A percentile compares a stretch with the other conserved stretches of the same genome.
phyloP scores from a whole-genome alignment of 2,797 vertebrate genomes.

The Mycteria americana region DNA sequence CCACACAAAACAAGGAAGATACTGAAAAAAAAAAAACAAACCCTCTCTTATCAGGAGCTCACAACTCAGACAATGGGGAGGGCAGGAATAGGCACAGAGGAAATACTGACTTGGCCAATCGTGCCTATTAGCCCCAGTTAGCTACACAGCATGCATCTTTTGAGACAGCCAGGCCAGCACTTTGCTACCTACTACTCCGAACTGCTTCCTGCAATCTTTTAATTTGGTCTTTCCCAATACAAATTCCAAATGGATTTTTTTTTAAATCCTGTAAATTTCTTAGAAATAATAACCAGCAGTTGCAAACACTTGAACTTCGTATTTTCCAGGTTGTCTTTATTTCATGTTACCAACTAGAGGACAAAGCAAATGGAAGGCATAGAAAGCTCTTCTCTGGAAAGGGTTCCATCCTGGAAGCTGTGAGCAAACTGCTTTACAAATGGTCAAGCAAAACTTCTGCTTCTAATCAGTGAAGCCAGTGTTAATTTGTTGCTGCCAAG shows the following conservation, averaged over 20 bases:
- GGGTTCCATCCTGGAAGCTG: neutral
- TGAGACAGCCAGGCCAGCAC: neutral
- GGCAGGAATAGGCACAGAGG: fast-evolving
- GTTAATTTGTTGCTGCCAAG: neutral
- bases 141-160: neutral
- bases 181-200: neutral
- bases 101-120: fast-evolving
- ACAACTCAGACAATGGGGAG: neutral
- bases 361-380: neutral
- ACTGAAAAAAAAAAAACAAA: neutral
- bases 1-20: neutral
- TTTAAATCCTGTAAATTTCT: neutral
- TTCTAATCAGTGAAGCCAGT: neutral
- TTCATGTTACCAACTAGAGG: neutral
- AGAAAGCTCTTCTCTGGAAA: neutral
- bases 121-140: neutral
- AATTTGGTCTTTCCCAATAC: neutral
- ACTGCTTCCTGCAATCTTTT: neutral
- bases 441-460: neutral
- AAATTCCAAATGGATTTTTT: neutral
- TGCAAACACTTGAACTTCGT: neutral
- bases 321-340: neutral
- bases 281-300: neutral
- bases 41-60: neutral
- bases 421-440: neutral